Evolutionary conservation across 2,888 invertebrate species (phyloP), one percentile per base, ranked within the genome.

Genomic region (Leptarthrus brevirostris): DNA sequence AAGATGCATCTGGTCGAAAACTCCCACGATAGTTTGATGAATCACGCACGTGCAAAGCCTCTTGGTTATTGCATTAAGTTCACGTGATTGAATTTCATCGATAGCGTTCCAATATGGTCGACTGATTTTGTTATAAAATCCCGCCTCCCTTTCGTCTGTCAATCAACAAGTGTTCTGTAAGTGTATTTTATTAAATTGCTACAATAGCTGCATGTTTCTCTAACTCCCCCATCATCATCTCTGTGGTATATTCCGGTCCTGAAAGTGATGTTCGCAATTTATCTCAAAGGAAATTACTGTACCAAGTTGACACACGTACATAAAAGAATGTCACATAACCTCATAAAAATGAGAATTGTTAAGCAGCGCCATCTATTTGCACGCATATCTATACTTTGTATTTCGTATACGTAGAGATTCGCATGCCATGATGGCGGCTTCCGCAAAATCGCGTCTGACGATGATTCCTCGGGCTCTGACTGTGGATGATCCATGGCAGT

Each of bases 361-460:
- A 47, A 47, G 18, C 66, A 66, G 66, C 49, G 66, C 66, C 66
- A 66, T 66, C 66, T 66, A 49, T 12, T 10, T 16, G 47, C 30
- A 24, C 49, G 47, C 49, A 66, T 66, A n/a, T 56, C 12, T 26
- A 20, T 22, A 14, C 16, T 30, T 30, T 30, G 30, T 30, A 30
- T 24, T 12, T 14, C 24, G 47, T 36, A 26, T 56, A 20, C 49
- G 49, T 18, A 12, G 16, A 8, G 4, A 22, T 47, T 49, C 47
- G 26, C 30, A 49, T 66, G 24, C 66, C 66, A 66, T 66, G 49
- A 66, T 66, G 66, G 66, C 66, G 66, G 66, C 66, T 49, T 49
- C 66, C 66, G 66, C 66, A 66, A 66, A 61, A 66, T 66, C 66
- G 66, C 49, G 49, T 66, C 66, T 30, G 66, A 66, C 47, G 66